Percentiles rank a stretch among this genome's conserved stretches.
These are phyloP conservation scores for Pocillopora verrucosa DNA, from an alignment of 64 coral and sea anemone genomes.

Conservation along the genomic window DNA sequence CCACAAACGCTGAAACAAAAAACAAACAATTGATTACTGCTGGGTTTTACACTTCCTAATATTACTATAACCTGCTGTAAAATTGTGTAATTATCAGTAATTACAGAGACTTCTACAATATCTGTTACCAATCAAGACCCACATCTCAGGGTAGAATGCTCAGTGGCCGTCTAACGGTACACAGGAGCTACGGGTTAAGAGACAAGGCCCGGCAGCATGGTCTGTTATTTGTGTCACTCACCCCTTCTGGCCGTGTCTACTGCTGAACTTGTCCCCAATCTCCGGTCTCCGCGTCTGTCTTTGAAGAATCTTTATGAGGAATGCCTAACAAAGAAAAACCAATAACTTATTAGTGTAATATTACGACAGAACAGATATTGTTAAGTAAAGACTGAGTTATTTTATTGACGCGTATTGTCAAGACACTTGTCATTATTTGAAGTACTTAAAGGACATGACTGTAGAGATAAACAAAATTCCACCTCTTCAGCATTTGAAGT, in stretches of 20 bases:
- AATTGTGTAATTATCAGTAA: background rate
- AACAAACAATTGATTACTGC: background rate
- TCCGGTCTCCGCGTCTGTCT: conserved; percentile 91
- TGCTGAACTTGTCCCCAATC: conserved; percentile 98
- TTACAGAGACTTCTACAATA: too few species aligned
- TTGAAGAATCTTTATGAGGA: conserved; percentile 91
- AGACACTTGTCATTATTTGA: too few species aligned
- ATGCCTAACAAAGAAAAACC: conserved; percentile 53
- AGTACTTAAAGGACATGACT: too few species aligned
- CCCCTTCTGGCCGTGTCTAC: conserved; percentile 98
- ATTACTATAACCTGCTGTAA: background rate
- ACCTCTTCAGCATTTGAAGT: conserved; percentile 97
- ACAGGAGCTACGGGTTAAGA: too few species aligned
- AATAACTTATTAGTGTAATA: background rate
- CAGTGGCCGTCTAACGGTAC: too few species aligned
- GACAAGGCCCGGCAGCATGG: too few species aligned
- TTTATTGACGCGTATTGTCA: too few species aligned
- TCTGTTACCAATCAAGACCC: too few species aligned
- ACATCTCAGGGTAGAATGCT: too few species aligned
- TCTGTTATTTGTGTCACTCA: background rate
- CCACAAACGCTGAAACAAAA: conserved; percentile 80
- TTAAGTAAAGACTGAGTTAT: too few species aligned
- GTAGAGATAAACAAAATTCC: background rate
- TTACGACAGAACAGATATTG: background rate
- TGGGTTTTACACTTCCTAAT: too few species aligned